A percentile compares a stretch with the other conserved stretches of the same genome.
Evolutionary conservation across 2,888 invertebrate species (phyloP).

Genomic region (Agrotis segetum): DNA sequence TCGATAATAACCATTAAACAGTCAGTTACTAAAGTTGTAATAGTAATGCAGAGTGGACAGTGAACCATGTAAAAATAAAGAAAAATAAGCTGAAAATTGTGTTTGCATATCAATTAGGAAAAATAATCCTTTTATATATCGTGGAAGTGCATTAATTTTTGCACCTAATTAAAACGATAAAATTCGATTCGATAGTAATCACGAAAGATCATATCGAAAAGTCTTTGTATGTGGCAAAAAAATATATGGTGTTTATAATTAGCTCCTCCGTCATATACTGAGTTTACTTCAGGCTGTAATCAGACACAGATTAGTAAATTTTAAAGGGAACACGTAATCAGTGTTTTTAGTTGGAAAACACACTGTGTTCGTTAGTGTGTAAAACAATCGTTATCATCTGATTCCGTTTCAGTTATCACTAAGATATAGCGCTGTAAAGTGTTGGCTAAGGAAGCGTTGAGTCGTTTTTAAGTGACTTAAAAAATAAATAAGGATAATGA

Average conservation of each 20-base stretch:
- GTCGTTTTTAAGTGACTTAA: constrained; percentile 44
- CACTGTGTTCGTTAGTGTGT: constrained; percentile 34
- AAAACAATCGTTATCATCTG: constrained; percentile 75
- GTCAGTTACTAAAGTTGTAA: background rate
- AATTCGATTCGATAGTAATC: constrained; percentile 23
- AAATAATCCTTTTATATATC: constrained; percentile 14
- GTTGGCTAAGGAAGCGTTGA: constrained; percentile 36
- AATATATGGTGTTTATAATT: constrained; percentile 24
- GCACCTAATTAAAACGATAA: constrained; percentile 14
- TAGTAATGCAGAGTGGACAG: background rate
- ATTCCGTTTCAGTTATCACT: constrained; percentile 66
- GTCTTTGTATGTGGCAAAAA: constrained; percentile 9
- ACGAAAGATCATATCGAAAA: constrained; percentile 21
- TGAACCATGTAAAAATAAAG: background rate
- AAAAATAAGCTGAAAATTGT: background rate
- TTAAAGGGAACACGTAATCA: constrained; percentile 11
- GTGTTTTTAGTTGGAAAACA: constrained; percentile 54
- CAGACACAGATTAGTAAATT: constrained; percentile 16
- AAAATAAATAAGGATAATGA: constrained; percentile 35
- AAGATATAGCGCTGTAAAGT: constrained; percentile 62
- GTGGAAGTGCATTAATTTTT: constrained; percentile 21
- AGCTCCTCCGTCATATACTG: constrained; percentile 4
- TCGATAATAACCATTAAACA: constrained; percentile 23
- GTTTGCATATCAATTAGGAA: background rate
- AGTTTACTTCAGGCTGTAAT: constrained; percentile 20